These are phyloP conservation scores for Carposina sasakii DNA, from an alignment of 1,140 invertebrate species.

Conservation along the genomic window DNA sequence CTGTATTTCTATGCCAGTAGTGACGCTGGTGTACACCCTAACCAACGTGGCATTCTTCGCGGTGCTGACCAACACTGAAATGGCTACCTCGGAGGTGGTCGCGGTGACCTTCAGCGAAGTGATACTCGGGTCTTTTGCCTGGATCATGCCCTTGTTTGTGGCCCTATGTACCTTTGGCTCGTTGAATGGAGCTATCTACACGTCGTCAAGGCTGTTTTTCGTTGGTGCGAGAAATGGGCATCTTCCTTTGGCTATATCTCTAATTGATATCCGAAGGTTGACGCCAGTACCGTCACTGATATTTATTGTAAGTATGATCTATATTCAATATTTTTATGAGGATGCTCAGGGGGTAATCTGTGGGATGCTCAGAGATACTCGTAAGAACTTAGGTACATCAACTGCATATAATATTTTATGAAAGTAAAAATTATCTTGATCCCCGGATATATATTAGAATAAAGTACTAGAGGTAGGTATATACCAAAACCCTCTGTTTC, in stretches of 20 bases:
- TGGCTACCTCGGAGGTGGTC: constrained; percentile 89
- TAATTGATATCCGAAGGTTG: constrained; percentile 87
- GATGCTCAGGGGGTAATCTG: too few species aligned
- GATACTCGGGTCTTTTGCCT: constrained; percentile 84
- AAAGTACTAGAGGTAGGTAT: too few species aligned
- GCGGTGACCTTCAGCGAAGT: constrained; percentile 93
- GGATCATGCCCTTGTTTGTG: constrained; percentile 92
- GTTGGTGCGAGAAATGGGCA: constrained; percentile 94
- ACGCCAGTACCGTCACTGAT: constrained; percentile 94
- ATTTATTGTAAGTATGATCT: constrained; percentile 83
- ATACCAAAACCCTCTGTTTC: too few species aligned
- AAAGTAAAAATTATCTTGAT: too few species aligned
- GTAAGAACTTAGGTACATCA: too few species aligned
- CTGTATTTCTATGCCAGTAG: constrained; percentile 91
- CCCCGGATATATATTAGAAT: too few species aligned
- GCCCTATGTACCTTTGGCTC: constrained; percentile 91
- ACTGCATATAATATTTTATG: too few species aligned
- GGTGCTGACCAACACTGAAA: constrained; percentile 85
- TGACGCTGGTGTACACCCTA: constrained; percentile 90
- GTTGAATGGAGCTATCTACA: constrained; percentile 91
- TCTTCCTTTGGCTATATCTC: constrained; percentile 88
- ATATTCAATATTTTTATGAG: not conserved
- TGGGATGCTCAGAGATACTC: not conserved
- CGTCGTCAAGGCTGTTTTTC: constrained; percentile 90
- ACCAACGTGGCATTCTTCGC: constrained; percentile 94